phyloP scores from a whole-genome alignment of 2,888 invertebrate species.

The Mayetiola destructor region DNA sequence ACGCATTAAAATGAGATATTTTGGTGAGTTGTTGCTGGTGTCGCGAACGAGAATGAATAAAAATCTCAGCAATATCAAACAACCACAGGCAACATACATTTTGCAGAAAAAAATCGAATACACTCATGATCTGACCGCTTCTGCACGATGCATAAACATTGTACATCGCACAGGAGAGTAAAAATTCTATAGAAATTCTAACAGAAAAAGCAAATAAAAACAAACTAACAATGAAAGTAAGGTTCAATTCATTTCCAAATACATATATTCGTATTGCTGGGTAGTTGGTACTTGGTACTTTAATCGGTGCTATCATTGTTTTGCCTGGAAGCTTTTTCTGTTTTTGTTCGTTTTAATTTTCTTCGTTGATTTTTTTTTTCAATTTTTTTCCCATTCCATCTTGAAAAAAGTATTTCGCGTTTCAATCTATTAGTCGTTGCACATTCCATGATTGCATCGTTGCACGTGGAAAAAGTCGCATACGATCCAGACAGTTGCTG shows the following conservation, averaged over 20 bases:
- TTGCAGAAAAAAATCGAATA: neutral
- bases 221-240: neutral
- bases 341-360: neutral
- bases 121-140: no score
- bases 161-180: neutral
- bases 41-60: neutral
- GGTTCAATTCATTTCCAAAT: constrained; percentile 3
- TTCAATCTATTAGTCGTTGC: constrained; percentile 2
- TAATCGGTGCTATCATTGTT: no score
- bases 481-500: no score
- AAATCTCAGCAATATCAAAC: constrained; percentile 3
- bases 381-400: no score
- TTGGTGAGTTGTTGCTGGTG: no score
- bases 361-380: neutral
- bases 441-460: constrained; percentile 1
- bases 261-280: no score
- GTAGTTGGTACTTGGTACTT: no score
- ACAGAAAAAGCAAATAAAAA: neutral
- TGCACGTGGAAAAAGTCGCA: no score
- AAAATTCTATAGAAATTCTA: neutral
- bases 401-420: neutral
- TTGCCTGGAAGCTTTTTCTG: neutral
- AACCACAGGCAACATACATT: neutral
- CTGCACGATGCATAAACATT: no score
- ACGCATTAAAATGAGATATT: no score